phyloP scores from a whole-genome alignment of 2,113 vertebrate genomes.

The Chunga burmeisteri region DNA sequence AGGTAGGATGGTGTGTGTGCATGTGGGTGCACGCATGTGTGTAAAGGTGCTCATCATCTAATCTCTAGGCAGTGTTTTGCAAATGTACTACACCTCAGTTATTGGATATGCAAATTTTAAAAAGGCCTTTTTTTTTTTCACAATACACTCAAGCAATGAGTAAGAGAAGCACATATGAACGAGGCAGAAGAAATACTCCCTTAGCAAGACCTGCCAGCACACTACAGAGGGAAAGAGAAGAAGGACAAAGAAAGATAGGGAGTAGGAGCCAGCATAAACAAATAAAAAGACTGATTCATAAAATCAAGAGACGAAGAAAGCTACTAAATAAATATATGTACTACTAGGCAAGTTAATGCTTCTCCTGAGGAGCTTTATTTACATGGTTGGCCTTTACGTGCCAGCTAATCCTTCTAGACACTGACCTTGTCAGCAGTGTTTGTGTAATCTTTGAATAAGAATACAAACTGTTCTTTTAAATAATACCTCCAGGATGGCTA shows the following conservation, averaged over 20 bases:
- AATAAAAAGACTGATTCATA: neutral
- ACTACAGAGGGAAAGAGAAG: neutral
- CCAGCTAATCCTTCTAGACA: constrained; percentile 27
- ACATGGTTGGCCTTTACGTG: neutral
- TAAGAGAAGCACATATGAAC: neutral
- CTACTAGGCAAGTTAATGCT: neutral
- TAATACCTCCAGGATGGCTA: neutral
- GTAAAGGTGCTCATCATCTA: neutral
- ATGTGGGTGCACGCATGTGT: rapidly evolving
- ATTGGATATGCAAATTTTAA: neutral
- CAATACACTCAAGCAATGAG: neutral
- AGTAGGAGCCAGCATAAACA: neutral
- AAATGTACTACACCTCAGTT: neutral
- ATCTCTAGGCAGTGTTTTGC: neutral
- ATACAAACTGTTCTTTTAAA: neutral
- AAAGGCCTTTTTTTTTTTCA: neutral
- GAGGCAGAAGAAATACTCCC: neutral
- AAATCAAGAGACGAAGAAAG: constrained; percentile 15
- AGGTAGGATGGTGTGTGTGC: neutral
- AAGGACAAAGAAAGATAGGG: neutral
- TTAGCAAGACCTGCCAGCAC: neutral
- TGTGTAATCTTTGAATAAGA: constrained; percentile 34
- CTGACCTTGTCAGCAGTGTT: constrained; percentile 36
- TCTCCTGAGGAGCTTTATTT: constrained; percentile 18
- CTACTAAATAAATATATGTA: neutral